Percentiles rank a stretch among this genome's conserved stretches.
Evolutionary conservation across 2,797 vertebrate species (phyloP).

Genomic region (Phyllotis vaccarum): DNA sequence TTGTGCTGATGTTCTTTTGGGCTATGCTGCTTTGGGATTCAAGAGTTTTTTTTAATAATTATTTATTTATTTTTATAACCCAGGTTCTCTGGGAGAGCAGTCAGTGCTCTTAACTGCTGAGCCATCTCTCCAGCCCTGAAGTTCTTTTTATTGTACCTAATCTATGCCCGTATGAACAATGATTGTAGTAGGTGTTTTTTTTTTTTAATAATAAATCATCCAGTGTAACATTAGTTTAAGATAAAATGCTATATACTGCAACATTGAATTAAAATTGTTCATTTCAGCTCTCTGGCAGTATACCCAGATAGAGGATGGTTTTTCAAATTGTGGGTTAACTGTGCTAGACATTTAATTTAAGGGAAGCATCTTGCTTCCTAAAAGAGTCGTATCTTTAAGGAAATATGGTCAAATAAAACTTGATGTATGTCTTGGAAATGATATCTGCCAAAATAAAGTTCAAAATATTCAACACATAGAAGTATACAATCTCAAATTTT

Average conservation of each 20-base stretch:
- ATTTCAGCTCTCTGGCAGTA: neutral
- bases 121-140: no score
- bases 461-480: slow-evolving; percentile 47
- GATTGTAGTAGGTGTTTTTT: slow-evolving; percentile 11
- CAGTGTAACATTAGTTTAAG: neutral
- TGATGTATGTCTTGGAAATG: neutral
- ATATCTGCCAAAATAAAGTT: slow-evolving; percentile 9
- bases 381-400: slow-evolving; percentile 15
- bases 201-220: neutral
- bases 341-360: slow-evolving; percentile 33
- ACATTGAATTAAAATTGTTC: neutral
- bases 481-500: neutral
- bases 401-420: slow-evolving; percentile 23
- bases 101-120: no score
- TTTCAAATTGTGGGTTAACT: slow-evolving; percentile 31
- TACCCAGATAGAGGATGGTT: neutral
- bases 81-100: no score
- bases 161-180: slow-evolving; percentile 38
- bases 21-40: slow-evolving; percentile 17
- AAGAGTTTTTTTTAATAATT: no score
- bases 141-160: slow-evolving; percentile 38
- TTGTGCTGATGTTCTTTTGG: neutral
- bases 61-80: no score
- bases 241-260: neutral
- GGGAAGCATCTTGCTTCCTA: slow-evolving; percentile 28